Conservation (phyloP, 53 echinoderm and acorn worm species). For the Echinarachnius parma region DNA sequence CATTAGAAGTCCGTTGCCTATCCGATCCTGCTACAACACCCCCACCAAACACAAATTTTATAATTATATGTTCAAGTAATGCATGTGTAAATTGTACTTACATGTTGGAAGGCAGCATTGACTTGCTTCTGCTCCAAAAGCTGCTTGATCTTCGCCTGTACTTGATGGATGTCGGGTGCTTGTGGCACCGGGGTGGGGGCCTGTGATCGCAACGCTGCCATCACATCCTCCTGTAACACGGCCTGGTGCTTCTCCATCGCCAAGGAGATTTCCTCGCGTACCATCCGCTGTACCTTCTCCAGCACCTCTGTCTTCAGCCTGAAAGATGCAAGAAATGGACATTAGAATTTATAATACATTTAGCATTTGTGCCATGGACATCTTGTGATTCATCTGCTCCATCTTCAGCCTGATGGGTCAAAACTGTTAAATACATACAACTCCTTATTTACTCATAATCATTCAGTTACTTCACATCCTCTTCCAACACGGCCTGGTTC, state of each 20-base stretch:
- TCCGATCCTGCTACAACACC: too few species aligned
- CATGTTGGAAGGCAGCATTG: slow-evolving; percentile 85
- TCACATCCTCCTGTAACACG: slow-evolving; percentile 68
- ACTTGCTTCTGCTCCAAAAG: slow-evolving; percentile 64
- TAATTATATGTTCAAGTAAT: background rate
- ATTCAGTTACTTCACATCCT: background rate
- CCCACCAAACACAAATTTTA: too few species aligned
- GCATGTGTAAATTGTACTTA: slow-evolving; percentile 40
- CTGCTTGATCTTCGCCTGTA: slow-evolving; percentile 76
- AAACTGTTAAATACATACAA: too few species aligned
- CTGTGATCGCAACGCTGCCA: slow-evolving; percentile 77
- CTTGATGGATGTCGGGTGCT: slow-evolving; percentile 62
- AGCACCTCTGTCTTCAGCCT: slow-evolving; percentile 65
- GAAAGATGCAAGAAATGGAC: too few species aligned
- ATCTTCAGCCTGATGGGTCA: too few species aligned
- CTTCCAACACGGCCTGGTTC: background rate
- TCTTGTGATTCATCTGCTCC: too few species aligned
- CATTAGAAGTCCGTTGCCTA: too few species aligned
- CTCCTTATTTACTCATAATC: too few species aligned
- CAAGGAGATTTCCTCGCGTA: slow-evolving; percentile 59
- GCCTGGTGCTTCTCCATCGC: slow-evolving; percentile 68
- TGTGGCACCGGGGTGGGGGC: slow-evolving; percentile 87
- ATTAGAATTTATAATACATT: too few species aligned
- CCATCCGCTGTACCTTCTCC: slow-evolving; percentile 48
- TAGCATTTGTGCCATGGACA: too few species aligned